phyloP scores from a whole-genome alignment of 2,888 invertebrate species.

The Unio pictorum region DNA sequence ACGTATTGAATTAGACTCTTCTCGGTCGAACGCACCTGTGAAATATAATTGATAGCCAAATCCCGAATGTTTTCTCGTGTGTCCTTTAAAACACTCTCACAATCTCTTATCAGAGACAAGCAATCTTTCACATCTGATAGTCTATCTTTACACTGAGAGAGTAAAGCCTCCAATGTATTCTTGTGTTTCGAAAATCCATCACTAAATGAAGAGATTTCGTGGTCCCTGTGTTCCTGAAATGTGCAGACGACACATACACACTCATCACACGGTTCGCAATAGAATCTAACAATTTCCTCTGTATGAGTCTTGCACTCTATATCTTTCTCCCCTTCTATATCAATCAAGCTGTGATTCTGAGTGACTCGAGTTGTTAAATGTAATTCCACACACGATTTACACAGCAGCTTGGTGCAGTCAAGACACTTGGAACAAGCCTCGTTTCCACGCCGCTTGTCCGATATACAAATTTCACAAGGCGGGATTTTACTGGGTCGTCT shows the following conservation, averaged over 20 bases:
- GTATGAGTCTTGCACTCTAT: slow-evolving; percentile 68
- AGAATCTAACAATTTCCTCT: slow-evolving; percentile 68
- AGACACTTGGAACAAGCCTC: slow-evolving; percentile 68
- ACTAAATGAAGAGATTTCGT: slow-evolving; percentile 68
- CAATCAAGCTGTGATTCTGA: slow-evolving; percentile 66
- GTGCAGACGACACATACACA: slow-evolving; percentile 71
- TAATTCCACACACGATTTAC: slow-evolving; percentile 65
- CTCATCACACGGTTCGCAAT: slow-evolving; percentile 69
- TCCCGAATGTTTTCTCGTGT: slow-evolving; percentile 67
- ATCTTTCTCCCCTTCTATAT: slow-evolving; percentile 69
- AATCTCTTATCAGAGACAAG: slow-evolving; percentile 61
- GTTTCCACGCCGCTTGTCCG: slow-evolving; percentile 41
- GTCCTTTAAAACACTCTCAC: slow-evolving; percentile 62
- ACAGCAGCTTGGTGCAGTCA: slow-evolving; percentile 68
- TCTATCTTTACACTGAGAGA: slow-evolving; percentile 52
- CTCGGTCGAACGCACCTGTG: slow-evolving; percentile 60
- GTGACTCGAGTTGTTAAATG: slow-evolving; percentile 69
- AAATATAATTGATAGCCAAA: slow-evolving; percentile 62
- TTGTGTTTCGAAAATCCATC: slow-evolving; percentile 66
- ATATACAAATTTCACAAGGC: slow-evolving; percentile 64
- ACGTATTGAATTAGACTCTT: slow-evolving; percentile 62
- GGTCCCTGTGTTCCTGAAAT: slow-evolving; percentile 70
- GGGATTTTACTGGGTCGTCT: slow-evolving; percentile 48
- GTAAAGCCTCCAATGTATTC: slow-evolving; percentile 46
- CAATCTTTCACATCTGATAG: slow-evolving; percentile 52